Conservation (phyloP, 1,140 invertebrate genomes). For the Scaptomyza graminum region DNA sequence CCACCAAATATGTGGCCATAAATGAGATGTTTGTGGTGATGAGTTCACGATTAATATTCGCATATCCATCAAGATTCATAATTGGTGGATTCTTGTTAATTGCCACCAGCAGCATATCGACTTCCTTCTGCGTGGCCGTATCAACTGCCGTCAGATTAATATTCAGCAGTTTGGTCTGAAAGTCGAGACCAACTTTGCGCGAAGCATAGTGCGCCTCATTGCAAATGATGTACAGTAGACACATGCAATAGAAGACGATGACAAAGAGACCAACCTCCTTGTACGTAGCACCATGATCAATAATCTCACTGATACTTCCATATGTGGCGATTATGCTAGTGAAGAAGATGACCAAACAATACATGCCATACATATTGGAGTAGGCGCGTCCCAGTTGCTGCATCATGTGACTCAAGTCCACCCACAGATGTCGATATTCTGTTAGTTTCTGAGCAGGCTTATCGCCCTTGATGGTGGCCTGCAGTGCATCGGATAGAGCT, state of each 20-base stretch:
- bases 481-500: slow-evolving; percentile 86
- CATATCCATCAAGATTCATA: slow-evolving; percentile 89
- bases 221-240: slow-evolving; percentile 88
- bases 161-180: slow-evolving; percentile 87
- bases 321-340: slow-evolving; percentile 88
- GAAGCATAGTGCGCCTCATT: slow-evolving; percentile 88
- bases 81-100: slow-evolving; percentile 89
- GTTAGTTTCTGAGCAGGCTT: slow-evolving; percentile 86
- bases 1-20: slow-evolving; percentile 88
- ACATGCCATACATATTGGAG: slow-evolving; percentile 89
- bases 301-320: slow-evolving; percentile 87
- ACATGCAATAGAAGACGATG: slow-evolving; percentile 88
- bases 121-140: slow-evolving; percentile 86
- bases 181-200: slow-evolving; percentile 87
- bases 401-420: slow-evolving; percentile 89
- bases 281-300: slow-evolving; percentile 88
- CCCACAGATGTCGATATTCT: slow-evolving; percentile 88
- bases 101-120: slow-evolving; percentile 89
- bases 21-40: slow-evolving; percentile 87
- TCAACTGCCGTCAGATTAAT: slow-evolving; percentile 87
- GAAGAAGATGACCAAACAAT: slow-evolving; percentile 88
- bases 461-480: slow-evolving; percentile 85
- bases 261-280: slow-evolving; percentile 88
- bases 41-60: slow-evolving; percentile 88
- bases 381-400: slow-evolving; percentile 88